Evolutionary conservation across 1,140 invertebrate species (phyloP), one percentile per base, ranked within the genome.

Genomic region (Thrips palmi): DNA sequence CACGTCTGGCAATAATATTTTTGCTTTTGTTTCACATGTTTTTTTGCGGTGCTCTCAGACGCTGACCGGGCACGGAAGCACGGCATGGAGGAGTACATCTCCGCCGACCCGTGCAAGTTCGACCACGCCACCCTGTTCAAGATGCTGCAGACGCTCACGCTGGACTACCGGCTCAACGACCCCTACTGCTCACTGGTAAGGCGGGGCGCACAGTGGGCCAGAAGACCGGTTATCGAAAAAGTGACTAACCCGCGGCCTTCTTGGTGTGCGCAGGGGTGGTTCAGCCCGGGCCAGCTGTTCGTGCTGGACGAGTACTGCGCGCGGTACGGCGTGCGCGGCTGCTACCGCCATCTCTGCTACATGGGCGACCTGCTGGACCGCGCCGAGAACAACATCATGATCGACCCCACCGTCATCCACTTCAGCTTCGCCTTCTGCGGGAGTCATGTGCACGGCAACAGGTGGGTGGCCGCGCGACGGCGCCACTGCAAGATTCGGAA

Each of bases 371-470:
- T 98, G 15, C 66, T 99, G 35, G 91, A 96, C 55, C 73, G 89
- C 44, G 89, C 92, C 1, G 92, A 98, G 58, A 84, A 87, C 46
- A 85, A 85, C 36, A 65, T 86, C 41, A 88, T 96, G 65, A 93
- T 99, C 40, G 94, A 99, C 63, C 93, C 94, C 1, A 97, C 89
- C 1, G 65, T 98, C 28, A 94, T 98, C 52, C 93, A 98, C 62
- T 98, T 88, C 59, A 93, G 87, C 48, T 98, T 97, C 66, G 92
- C 92, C 17, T 98, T 97, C 63, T 98, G 93, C 63, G 92, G 92
- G 4, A 93, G 84, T 50, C 94, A 98, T 62, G 93, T 98, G 7
- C 88, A 96, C 58, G 94, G 94, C 44, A 93, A 93, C 65, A 83
- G 80, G 80, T 86, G 65, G 57, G 55, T 52, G 30, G 22, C 20